Conservation (phyloP, 1,140 invertebrate species). For the Parapsyche elsis region DNA sequence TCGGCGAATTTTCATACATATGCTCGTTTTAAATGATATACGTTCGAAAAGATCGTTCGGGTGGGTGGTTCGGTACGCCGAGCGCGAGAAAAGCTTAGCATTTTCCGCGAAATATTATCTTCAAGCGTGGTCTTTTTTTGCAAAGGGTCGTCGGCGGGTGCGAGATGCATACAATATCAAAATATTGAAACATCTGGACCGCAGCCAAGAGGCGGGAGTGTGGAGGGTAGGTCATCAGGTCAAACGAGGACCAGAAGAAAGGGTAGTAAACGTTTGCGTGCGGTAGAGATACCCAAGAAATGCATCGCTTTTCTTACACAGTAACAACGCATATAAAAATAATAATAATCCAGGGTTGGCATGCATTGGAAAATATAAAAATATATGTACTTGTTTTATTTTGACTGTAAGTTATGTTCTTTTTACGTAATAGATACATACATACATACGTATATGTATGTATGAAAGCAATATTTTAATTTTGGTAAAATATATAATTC, state of each 20-base stretch:
- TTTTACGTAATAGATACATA: neutral
- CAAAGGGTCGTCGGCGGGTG: conserved; percentile 7
- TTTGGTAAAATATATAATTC: too few species aligned
- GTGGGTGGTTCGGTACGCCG: neutral
- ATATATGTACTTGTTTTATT: neutral
- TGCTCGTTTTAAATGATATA: conserved; percentile 7
- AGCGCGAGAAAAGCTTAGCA: conserved; percentile 24
- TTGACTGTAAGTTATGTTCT: neutral
- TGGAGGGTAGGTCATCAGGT: conserved; percentile 28
- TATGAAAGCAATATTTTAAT: too few species aligned
- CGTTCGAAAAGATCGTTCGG: neutral
- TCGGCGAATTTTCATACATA: too few species aligned
- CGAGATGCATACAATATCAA: conserved; percentile 48
- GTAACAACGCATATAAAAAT: conserved; percentile 20
- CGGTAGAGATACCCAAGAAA: neutral
- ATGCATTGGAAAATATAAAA: neutral
- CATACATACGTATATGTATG: neutral
- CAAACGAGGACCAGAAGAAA: neutral
- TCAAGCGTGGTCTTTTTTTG: neutral
- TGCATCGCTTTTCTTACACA: conserved; percentile 22
- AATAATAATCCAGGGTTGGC: conserved; percentile 27
- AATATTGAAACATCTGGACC: conserved; percentile 54
- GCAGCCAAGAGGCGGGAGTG: conserved; percentile 28
- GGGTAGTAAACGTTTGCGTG: neutral
- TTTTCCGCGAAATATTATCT: conserved; percentile 44